Percentiles rank a stretch among this genome's conserved stretches.
phyloP scores from a whole-genome alignment of 2,888 invertebrate species.

The Xestia rhomboidea region DNA sequence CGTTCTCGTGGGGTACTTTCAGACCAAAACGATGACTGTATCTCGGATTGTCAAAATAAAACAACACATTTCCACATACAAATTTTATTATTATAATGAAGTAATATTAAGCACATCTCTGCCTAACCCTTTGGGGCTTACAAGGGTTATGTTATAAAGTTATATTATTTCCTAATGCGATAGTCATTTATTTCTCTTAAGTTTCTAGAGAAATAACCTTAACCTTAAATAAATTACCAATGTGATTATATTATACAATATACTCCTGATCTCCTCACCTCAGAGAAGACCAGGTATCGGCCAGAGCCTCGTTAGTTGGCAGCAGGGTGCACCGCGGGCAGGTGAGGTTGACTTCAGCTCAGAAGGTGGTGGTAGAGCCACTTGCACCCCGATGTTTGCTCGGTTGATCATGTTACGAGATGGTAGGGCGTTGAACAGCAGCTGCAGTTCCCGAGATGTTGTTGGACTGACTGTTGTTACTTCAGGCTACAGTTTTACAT shows the following conservation, averaged over 20 bases:
- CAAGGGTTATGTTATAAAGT: too few relatives aligned
- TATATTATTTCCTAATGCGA: neutral
- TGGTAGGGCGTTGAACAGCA: neutral
- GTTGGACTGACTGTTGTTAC: neutral
- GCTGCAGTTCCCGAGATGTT: neutral
- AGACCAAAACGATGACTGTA: too few relatives aligned
- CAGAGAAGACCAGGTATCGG: neutral
- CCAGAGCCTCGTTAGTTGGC: conserved; percentile 17
- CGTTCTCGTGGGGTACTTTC: too few relatives aligned
- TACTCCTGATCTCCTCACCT: neutral
- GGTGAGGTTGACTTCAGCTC: conserved; percentile 38
- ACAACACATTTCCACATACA: too few relatives aligned
- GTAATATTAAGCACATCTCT: too few relatives aligned
- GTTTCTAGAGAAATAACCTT: neutral
- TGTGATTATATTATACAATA: neutral
- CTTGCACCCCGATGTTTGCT: conserved; percentile 31
- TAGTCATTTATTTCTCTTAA: neutral
- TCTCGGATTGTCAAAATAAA: too few relatives aligned
- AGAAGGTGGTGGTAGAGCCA: conserved; percentile 17
- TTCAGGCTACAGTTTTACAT: neutral
- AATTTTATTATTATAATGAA: too few relatives aligned
- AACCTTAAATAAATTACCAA: too few relatives aligned
- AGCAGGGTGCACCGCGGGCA: conserved; percentile 51
- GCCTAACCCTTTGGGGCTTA: too few relatives aligned
- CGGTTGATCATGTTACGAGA: neutral